phyloP scores from a whole-genome alignment of 2,113 vertebrate genomes.

The Fukomys damarensis region DNA sequence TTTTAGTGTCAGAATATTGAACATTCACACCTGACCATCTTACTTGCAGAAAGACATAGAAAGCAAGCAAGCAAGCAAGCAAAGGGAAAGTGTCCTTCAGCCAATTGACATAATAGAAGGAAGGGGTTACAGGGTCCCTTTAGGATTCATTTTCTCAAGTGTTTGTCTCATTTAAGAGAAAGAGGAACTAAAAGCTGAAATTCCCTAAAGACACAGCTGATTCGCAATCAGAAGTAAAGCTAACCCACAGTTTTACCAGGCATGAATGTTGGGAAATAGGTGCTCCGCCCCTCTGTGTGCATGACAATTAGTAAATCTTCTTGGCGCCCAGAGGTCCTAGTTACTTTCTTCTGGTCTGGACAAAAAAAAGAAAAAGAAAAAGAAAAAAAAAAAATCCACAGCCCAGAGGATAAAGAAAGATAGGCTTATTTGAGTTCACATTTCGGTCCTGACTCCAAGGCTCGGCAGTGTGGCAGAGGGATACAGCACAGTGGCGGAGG shows the following conservation, averaged over 20 bases:
- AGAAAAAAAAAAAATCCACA: not conserved
- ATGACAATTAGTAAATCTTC: not conserved
- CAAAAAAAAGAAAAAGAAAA: too few species aligned
- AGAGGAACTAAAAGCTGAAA: slow-evolving; percentile 4
- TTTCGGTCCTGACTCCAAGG: not conserved
- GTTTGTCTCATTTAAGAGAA: not conserved
- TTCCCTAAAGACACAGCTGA: too few species aligned
- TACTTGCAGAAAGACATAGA: not conserved
- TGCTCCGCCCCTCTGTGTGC: not conserved
- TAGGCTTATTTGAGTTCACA: not conserved
- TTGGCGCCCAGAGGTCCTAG: not conserved
- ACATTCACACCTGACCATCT: not conserved
- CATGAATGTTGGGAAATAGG: not conserved
- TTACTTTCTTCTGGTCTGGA: not conserved
- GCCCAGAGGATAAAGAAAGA: not conserved
- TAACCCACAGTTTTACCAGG: not conserved
- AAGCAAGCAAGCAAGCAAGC: too few species aligned
- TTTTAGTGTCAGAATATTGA: not conserved
- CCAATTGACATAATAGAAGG: not conserved
- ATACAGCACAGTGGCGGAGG: not conserved
- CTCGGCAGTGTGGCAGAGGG: not conserved
- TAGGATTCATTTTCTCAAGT: not conserved
- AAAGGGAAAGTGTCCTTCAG: not conserved
- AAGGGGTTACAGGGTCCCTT: not conserved
- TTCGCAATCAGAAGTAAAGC: not conserved